A percentile compares a stretch with the other conserved stretches of the same genome.
Conservation (phyloP, 2,797 vertebrate genomes). For the Distichodus sexfasciatus region DNA sequence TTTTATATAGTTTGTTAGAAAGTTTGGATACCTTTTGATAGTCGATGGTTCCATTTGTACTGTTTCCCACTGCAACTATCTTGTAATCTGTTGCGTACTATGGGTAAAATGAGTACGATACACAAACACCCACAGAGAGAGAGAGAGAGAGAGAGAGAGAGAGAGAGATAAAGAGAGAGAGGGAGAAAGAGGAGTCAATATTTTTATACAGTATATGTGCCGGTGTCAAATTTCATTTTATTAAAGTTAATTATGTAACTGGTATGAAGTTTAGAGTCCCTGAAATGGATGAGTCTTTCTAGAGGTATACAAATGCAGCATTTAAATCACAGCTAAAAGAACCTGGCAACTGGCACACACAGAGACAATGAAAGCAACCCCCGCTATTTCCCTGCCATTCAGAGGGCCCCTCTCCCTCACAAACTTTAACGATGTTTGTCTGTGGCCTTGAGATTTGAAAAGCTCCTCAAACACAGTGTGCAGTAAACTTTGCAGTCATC, state of each 20-base stretch:
- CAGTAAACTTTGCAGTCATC: slow-evolving; percentile 36
- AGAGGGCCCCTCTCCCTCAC: slow-evolving; percentile 23
- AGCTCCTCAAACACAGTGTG: not conserved
- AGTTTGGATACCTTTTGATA: slow-evolving; percentile 80
- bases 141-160: no score
- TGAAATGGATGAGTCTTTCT: slow-evolving; percentile 12
- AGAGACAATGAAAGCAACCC: slow-evolving; percentile 39
- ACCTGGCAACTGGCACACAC: slow-evolving; percentile 42
- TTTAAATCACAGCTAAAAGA: slow-evolving; percentile 44
- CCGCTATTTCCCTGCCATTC: slow-evolving; percentile 30
- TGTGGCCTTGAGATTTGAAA: not conserved
- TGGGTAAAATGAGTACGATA: slow-evolving; percentile 43
- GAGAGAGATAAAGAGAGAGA: no score
- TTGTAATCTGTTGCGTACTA: slow-evolving; percentile 90
- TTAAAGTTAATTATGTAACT: no score
- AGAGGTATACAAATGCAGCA: slow-evolving; percentile 38
- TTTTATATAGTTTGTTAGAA: not conserved
- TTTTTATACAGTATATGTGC: no score
- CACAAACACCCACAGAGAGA: not conserved
- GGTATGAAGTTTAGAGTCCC: slow-evolving; percentile 9
- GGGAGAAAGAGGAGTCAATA: no score
- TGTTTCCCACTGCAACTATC: slow-evolving; percentile 70
- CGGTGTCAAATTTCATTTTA: no score
- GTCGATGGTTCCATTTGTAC: slow-evolving; percentile 78
- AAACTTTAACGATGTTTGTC: slow-evolving; percentile 21